Evolutionary conservation across 2,797 vertebrate genomes (phyloP).

Genomic region (Euthynnus affinis): DNA sequence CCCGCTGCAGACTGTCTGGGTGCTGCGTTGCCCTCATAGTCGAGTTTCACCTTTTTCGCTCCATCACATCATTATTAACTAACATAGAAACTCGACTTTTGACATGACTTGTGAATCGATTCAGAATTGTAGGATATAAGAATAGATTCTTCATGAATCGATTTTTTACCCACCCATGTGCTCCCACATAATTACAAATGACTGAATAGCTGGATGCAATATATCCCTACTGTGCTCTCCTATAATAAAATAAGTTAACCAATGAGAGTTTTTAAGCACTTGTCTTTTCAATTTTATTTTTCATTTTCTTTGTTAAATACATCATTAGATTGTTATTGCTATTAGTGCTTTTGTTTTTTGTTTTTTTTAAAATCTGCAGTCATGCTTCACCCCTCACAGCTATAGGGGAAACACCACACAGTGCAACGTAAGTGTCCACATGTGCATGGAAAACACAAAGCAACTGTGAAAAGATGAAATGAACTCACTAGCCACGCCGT

Average conservation of each 20-base stretch:
- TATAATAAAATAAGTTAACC: too few relatives aligned
- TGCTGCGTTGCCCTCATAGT: too few relatives aligned
- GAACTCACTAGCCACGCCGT: slow-evolving; percentile 59
- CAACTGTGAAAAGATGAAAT: slow-evolving; percentile 66
- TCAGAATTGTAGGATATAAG: too few relatives aligned
- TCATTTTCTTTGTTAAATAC: not conserved
- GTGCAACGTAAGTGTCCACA: slow-evolving; percentile 37
- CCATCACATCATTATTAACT: too few relatives aligned
- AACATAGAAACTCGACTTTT: too few relatives aligned
- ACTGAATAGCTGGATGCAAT: not conserved
- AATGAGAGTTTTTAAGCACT: too few relatives aligned
- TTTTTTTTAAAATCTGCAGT: not conserved
- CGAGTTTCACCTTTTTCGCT: too few relatives aligned
- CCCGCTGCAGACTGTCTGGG: too few relatives aligned
- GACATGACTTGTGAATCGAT: too few relatives aligned
- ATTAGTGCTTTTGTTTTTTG: not conserved
- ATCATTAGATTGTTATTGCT: not conserved
- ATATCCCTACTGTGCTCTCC: not conserved
- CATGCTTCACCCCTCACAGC: not conserved
- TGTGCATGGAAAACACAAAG: slow-evolving; percentile 45
- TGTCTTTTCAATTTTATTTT: not conserved
- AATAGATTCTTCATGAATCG: too few relatives aligned
- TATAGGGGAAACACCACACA: slow-evolving; percentile 11
- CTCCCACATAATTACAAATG: not conserved
- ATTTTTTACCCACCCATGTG: too few relatives aligned